These are phyloP conservation scores for Discoglossus pictus DNA, from an alignment of 2,797 vertebrate species.

Conservation along the genomic window DNA sequence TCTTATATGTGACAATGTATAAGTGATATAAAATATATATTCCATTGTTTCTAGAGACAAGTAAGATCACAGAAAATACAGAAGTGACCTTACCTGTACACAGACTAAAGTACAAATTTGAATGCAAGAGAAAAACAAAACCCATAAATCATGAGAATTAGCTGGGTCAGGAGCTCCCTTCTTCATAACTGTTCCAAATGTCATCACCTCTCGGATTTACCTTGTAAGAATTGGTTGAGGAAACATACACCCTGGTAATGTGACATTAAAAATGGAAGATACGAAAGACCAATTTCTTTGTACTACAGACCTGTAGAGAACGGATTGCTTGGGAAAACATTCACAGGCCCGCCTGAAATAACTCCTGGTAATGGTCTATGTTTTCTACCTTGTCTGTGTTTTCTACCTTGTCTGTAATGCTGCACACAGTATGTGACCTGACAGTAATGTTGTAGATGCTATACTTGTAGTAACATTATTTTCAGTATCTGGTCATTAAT, in stretches of 20 bases:
- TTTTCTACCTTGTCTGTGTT: no score
- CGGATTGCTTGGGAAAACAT: constrained; percentile 24
- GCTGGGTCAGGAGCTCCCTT: constrained; percentile 22
- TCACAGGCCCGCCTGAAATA: constrained; percentile 9
- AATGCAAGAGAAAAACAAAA: constrained; percentile 19
- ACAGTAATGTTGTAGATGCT: no score
- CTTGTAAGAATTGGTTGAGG: constrained; percentile 7
- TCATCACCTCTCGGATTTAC: constrained; percentile 39
- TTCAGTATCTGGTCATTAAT: no score
- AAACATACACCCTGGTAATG: background rate
- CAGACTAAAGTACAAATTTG: background rate
- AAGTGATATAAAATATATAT: no score
- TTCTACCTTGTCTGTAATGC: no score
- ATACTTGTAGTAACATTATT: no score
- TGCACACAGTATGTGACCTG: no score
- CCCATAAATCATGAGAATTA: constrained; percentile 18
- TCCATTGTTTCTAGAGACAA: no score
- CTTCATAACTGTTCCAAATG: constrained; percentile 39
- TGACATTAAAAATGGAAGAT: constrained; percentile 41
- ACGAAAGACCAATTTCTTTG: constrained; percentile 6
- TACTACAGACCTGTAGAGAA: constrained; percentile 12
- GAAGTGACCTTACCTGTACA: no score
- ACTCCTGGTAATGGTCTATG: no score
- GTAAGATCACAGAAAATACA: no score
- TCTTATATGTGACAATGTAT: no score